Base-by-base conservation (phyloP, 2,888 invertebrate species). In the Caenorhabditis sp. region DNA sequence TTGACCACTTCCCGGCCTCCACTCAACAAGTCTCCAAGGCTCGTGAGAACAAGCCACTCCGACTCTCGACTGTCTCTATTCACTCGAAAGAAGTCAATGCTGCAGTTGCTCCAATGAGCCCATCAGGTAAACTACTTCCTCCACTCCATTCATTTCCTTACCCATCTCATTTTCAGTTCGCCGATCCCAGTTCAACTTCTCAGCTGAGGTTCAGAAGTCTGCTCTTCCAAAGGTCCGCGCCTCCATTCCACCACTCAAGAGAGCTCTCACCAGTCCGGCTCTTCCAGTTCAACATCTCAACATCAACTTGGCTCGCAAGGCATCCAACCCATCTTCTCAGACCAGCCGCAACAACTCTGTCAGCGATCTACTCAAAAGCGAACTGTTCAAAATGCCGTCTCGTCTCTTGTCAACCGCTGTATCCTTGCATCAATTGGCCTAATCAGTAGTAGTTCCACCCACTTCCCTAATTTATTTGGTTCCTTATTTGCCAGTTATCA, bases 231-330 rank as follows among this genome's bases (percentile, higher is more conserved):
- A 44, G 28, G 68, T 79, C 8, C 70, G 79, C 8, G 83, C 83
- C 38, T 14, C 80, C 12, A 84, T 80, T 19, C 84, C 84, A 54
- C 81, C 81, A 73, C 72, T 85, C 31, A 85, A 85, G 54, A 41
- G 84, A 56, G 84, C 84, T 12, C 51, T 85, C 28, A 85, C 84
- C 8, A 75, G 75, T 12, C 84, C 84, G 22, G 74, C 79, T 26
- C 69, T 85, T 19, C 84, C 80, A 41, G 84, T 80, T 5, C 80
- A 80, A 28, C 82, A 82, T 41, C 66, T 79, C 35, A 79, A 66
- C 28, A 56, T 79, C 4, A 72, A 66, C 19, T 44, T 70, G 26
- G 49, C 66, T 7, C 74, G 83, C 41, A 83, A 83, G 59, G 70
- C 19, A 59, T 82, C 82, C n/a, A 77, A 73, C 7, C 77, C 82